Conservation (phyloP, 2,888 invertebrate genomes). For the Hymenopus coronatus region DNA sequence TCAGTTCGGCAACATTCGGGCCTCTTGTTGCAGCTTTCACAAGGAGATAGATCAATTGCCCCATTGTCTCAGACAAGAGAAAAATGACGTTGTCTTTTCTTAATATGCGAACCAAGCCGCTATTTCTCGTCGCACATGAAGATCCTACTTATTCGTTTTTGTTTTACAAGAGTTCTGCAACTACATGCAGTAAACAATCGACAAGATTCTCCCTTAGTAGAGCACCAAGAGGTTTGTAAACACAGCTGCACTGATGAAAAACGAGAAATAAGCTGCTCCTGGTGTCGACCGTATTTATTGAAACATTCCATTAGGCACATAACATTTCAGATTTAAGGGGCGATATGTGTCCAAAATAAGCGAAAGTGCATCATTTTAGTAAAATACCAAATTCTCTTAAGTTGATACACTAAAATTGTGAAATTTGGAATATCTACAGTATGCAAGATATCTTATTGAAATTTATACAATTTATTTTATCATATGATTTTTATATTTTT, state of each 20-base stretch:
- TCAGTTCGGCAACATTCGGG: neutral
- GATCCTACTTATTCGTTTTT: neutral
- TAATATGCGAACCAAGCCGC: neutral
- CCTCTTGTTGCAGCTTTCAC: neutral
- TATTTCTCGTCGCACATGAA: neutral
- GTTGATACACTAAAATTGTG: no score
- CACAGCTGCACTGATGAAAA: neutral
- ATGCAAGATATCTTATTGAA: no score
- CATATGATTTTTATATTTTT: no score
- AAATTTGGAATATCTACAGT: no score
- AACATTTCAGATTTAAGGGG: no score
- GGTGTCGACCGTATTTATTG: no score
- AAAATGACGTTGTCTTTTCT: neutral
- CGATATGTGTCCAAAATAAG: no score
- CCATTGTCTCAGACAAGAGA: neutral
- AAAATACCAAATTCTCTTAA: no score
- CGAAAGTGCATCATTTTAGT: no score
- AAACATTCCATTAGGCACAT: no score
- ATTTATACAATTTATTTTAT: no score
- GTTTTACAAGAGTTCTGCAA: neutral
- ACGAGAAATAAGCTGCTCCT: no score
- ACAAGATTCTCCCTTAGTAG: neutral
- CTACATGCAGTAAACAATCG: neutral
- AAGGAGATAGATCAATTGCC: neutral
- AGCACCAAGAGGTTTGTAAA: neutral